Conservation (phyloP, 2,797 vertebrate species). For the Cetoscarus ocellatus region DNA sequence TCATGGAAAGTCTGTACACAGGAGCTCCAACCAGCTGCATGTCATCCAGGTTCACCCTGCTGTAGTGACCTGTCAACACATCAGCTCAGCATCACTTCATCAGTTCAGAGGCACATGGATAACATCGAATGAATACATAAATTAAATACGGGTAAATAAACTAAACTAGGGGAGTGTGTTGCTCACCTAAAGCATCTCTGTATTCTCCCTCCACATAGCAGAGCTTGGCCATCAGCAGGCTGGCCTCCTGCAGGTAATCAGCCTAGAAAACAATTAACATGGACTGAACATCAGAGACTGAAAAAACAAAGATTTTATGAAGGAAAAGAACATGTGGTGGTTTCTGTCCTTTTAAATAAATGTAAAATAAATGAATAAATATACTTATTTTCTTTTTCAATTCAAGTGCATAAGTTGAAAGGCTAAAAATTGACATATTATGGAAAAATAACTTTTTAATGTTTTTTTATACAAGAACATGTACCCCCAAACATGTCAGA, state of each 20-base stretch:
- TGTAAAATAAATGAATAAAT: not conserved
- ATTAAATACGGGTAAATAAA: not conserved
- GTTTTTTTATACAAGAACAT: too few relatives aligned
- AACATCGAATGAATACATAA: not conserved
- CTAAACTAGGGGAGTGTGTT: not conserved
- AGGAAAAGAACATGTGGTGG: not conserved
- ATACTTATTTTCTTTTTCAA: too few relatives aligned
- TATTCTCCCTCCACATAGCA: constrained; percentile 96
- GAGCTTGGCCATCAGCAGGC: constrained; percentile 93
- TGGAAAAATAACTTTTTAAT: too few relatives aligned
- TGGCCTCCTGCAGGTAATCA: constrained; percentile 95
- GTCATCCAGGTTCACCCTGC: constrained; percentile 89
- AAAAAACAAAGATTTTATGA: not conserved
- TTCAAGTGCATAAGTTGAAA: too few relatives aligned
- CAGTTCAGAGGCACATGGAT: accelerated
- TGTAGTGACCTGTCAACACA: constrained; percentile 85
- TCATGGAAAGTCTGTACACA: constrained; percentile 93
- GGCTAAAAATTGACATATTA: too few relatives aligned
- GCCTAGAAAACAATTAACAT: constrained; percentile 76
- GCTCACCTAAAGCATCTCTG: constrained; percentile 86
- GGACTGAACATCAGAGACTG: not conserved
- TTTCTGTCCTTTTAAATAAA: too few relatives aligned
- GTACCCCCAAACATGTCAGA: too few relatives aligned
- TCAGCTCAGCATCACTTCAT: not conserved
- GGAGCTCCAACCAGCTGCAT: constrained; percentile 90